phyloP scores from a whole-genome alignment of 2,888 invertebrate species.

The Leucophenga maculata region DNA sequence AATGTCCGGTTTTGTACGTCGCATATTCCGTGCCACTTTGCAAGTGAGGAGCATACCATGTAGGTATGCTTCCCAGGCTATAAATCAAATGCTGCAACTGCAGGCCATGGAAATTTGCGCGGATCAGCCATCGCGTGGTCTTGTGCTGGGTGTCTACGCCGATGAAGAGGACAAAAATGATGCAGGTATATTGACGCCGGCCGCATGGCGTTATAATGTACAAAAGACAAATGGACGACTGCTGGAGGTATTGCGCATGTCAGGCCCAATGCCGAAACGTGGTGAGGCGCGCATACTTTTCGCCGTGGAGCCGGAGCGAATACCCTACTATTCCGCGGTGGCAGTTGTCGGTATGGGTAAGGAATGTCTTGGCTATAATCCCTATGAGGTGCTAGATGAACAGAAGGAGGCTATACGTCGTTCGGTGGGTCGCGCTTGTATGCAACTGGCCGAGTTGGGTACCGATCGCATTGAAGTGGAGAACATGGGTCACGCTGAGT shows the following conservation, averaged over 20 bases:
- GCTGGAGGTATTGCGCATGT: conserved; percentile 73
- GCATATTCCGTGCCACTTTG: no score
- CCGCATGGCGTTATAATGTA: conserved; percentile 76
- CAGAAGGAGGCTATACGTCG: conserved; percentile 81
- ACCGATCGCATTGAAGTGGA: conserved; percentile 79
- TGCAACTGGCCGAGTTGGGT: conserved; percentile 74
- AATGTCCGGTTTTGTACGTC: no score
- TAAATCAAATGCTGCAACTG: conserved; percentile 58
- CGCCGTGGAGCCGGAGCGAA: conserved; percentile 74
- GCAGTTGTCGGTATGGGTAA: conserved; percentile 83
- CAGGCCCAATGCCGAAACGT: conserved; percentile 73
- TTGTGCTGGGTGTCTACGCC: conserved; percentile 77
- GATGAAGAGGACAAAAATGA: conserved; percentile 75
- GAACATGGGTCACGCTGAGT: conserved; percentile 82
- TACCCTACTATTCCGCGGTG: conserved; percentile 75
- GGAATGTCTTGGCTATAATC: conserved; percentile 78
- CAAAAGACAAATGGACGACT: conserved; percentile 73
- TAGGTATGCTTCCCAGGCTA: conserved; percentile 49
- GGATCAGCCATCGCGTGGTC: conserved; percentile 70
- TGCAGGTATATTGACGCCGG: conserved; percentile 76
- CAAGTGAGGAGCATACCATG: no score
- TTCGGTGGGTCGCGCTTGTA: conserved; percentile 77
- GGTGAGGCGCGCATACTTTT: conserved; percentile 77
- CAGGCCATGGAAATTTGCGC: conserved; percentile 62
- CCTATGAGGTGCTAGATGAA: conserved; percentile 80